phyloP scores from a whole-genome alignment of 2,113 vertebrate species.

The Hepsetus odoe region DNA sequence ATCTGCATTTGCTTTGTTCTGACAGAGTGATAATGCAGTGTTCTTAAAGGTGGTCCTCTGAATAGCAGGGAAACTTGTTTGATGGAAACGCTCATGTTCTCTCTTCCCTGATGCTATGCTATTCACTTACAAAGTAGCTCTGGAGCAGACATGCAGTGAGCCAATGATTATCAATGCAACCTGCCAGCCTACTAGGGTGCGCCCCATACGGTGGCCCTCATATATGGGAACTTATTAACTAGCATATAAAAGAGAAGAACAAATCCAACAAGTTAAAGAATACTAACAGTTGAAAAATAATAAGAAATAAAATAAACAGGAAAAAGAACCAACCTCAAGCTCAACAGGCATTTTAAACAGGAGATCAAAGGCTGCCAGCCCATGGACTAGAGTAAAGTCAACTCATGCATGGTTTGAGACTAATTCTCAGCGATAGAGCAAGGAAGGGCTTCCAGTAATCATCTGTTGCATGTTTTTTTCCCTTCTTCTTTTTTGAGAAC shows the following conservation, averaged over 20 bases:
- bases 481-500: neutral
- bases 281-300: neutral
- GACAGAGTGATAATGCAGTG: conserved; percentile 53
- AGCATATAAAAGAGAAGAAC: neutral
- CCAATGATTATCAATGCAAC: conserved; percentile 40
- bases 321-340: conserved; percentile 6
- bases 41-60: conserved; percentile 31
- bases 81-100: conserved; percentile 58
- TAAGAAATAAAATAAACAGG: conserved; percentile 11
- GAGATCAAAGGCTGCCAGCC: conserved; percentile 23
- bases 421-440: conserved; percentile 22
- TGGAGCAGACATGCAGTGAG: neutral
- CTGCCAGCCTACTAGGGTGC: neutral
- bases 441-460: conserved; percentile 23
- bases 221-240: neutral
- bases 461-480: neutral
- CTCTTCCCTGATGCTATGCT: conserved; percentile 23
- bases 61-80: conserved; percentile 54
- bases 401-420: conserved; percentile 34
- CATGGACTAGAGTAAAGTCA: conserved; percentile 9
- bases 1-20: conserved; percentile 69
- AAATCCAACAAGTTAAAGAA: neutral
- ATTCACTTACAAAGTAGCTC: conserved; percentile 10
- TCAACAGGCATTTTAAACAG: conserved; percentile 21
- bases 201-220: neutral